These are phyloP conservation scores for Salvelinus fontinalis DNA, from an alignment of 2,113 vertebrate genomes.

Conservation along the genomic window DNA sequence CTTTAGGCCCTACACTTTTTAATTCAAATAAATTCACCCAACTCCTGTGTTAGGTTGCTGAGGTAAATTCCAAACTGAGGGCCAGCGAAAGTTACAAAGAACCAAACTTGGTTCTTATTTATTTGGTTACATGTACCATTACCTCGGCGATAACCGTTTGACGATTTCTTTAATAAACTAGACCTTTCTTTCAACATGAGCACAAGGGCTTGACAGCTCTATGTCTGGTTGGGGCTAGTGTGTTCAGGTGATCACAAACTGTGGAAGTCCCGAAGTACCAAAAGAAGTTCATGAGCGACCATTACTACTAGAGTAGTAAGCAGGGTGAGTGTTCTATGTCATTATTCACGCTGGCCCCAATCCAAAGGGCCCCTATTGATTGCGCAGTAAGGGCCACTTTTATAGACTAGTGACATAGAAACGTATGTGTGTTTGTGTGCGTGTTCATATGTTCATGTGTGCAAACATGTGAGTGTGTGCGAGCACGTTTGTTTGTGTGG, in stretches of 20 bases:
- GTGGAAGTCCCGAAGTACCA: not conserved
- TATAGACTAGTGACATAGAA: not conserved
- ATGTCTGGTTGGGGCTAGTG: not conserved
- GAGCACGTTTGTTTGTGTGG: too few relatives aligned
- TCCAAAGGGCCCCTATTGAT: not conserved
- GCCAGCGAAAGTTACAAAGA: too few relatives aligned
- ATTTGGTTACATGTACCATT: not conserved
- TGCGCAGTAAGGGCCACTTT: not conserved
- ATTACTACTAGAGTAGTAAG: too few relatives aligned
- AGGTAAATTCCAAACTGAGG: too few relatives aligned
- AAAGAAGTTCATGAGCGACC: not conserved
- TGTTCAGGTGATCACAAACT: not conserved
- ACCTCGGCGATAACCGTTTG: not conserved
- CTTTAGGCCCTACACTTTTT: too few relatives aligned
- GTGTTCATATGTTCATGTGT: too few relatives aligned
- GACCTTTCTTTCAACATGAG: conserved; percentile 8
- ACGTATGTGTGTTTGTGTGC: too few relatives aligned
- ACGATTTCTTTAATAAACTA: not conserved
- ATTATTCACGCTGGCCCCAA: not conserved
- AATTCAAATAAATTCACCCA: not conserved
- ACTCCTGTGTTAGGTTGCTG: not conserved
- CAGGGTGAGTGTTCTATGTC: not conserved
- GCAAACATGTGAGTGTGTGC: too few relatives aligned
- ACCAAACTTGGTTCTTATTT: too few relatives aligned
- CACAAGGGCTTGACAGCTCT: not conserved